Conservation (phyloP, 2,113 vertebrate species). For the Crotalus helleri region DNA sequence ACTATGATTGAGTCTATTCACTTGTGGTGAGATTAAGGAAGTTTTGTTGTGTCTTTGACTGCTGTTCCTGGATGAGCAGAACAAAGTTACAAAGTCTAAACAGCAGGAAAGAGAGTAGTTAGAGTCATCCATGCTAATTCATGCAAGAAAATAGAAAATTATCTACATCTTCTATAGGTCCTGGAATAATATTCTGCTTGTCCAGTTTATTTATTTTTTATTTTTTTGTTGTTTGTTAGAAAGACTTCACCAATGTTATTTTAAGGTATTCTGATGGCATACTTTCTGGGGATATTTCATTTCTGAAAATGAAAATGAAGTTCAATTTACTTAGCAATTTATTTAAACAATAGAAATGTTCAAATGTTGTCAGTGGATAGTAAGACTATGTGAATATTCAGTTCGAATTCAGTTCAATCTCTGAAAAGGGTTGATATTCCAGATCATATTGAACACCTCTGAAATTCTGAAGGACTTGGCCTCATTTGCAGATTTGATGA, state of each 20-base stretch:
- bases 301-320: constrained; percentile 32
- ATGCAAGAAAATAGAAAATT: constrained; percentile 38
- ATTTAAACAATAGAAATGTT: neutral
- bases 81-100: neutral
- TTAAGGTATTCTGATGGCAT: constrained; percentile 34
- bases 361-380: neutral
- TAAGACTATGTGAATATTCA: neutral
- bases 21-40: neutral
- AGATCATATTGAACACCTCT: neutral
- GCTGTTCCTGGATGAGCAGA: neutral
- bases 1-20: neutral
- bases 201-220: constrained; percentile 39
- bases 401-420: neutral
- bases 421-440: neutral
- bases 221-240: constrained; percentile 47
- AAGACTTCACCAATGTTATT: constrained; percentile 34
- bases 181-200: constrained; percentile 48
- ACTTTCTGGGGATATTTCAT: constrained; percentile 38
- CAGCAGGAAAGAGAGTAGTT: neutral
- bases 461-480: neutral
- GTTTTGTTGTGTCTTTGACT: neutral
- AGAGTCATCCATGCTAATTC: neutral
- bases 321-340: constrained; percentile 18
- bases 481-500: neutral
- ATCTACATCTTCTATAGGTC: constrained; percentile 2